These are phyloP conservation scores for Melinaea marsaeus DNA, from an alignment of 2,888 invertebrate species.

Conservation along the genomic window DNA sequence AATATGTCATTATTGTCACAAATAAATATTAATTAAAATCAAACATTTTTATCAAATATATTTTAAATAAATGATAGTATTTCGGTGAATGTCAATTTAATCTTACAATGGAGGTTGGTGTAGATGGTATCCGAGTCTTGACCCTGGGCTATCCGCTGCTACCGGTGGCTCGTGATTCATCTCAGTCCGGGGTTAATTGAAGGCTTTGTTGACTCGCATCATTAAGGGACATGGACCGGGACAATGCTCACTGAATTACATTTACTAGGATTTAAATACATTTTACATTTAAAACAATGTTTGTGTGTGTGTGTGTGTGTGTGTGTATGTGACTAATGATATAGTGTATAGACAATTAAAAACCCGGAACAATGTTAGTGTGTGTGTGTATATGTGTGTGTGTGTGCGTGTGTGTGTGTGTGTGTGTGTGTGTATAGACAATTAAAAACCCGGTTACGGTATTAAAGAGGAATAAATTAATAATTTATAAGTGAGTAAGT, in stretches of 20 bases:
- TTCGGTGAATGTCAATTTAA: slow-evolving; percentile 52
- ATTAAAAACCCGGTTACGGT: slow-evolving; percentile 29
- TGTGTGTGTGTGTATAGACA: slow-evolving; percentile 27
- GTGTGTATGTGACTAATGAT: no score
- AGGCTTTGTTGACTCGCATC: slow-evolving; percentile 39
- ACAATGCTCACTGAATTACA: slow-evolving; percentile 16
- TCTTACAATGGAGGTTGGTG: slow-evolving; percentile 66
- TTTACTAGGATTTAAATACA: neutral
- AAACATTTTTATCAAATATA: no score
- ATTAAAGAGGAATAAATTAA: slow-evolving; percentile 47
- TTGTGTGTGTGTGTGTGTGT: neutral
- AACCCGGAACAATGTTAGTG: slow-evolving; percentile 13
- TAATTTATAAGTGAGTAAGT: slow-evolving; percentile 61
- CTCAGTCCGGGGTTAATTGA: slow-evolving; percentile 64
- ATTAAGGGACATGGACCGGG: slow-evolving; percentile 27
- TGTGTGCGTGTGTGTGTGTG: no score
- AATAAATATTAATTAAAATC: no score
- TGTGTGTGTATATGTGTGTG: neutral
- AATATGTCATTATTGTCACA: no score
- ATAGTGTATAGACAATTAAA: slow-evolving; percentile 36
- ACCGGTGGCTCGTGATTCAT: slow-evolving; percentile 68
- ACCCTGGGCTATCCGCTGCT: slow-evolving; percentile 69
- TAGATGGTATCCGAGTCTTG: slow-evolving; percentile 61
- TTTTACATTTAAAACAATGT: neutral
- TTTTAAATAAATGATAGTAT: no score